Evolutionary conservation across 1,140 invertebrate genomes (phyloP), one percentile per base, ranked within the genome.

Genomic region (Heliothis virescens): DNA sequence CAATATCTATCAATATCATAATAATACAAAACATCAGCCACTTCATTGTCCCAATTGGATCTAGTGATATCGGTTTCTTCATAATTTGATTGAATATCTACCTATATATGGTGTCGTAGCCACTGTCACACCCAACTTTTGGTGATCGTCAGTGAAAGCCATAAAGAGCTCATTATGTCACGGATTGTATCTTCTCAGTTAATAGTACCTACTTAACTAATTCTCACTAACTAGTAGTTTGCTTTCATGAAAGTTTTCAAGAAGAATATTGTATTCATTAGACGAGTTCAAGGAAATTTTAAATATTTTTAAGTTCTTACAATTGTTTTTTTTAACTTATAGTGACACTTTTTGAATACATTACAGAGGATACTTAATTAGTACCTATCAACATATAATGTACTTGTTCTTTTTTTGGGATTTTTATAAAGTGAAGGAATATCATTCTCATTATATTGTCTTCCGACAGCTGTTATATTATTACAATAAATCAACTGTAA

Each of bases 21-120:
- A 26, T 26, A 26, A 26, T 26, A n/a, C 4, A 71, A 71, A 71
- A n/a, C n/a, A n/a, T 50, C 10, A 16, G 67, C 50, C 48, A 71
- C 26, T 41, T 7, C 34, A 5, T 41, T 9, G 34, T 41, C 34
- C 9, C 34, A 41, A 41, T 41, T 5, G 34, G 34, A 41, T 9
- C 34, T 1, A 41, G 34, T 9, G 34, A 5, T 41, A 41, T 41
- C 34, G 34, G 34, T 41, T 41, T 41, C 34, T 41, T 41, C 5
- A 41, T 41, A 41, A 41, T 41, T 7, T 7, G 5, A 41, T 41
- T 41, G 34, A 1, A 26, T 26, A 26, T 2, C 21, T 26, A 26
- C 21, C 21, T 26, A 55, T 41, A 10, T 72, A 11, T 52, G n/a
- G 15, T 13, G 0, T 5, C 57, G 1, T 26, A 3, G 21, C 11